Evolutionary conservation across 2,888 invertebrate genomes (phyloP).

Genomic region (Seira musarum): DNA sequence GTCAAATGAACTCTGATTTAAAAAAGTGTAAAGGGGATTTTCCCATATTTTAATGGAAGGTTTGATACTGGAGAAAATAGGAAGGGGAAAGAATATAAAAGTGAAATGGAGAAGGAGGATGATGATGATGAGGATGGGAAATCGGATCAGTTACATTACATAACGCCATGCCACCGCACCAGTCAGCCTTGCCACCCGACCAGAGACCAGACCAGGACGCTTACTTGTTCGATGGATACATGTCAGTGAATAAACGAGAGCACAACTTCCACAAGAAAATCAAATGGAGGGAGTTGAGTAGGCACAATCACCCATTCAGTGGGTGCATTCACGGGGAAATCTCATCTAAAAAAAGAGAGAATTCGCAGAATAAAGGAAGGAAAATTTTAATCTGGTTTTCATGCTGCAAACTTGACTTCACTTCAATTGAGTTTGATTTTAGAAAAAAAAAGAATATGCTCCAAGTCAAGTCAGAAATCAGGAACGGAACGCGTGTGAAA

Average conservation of each 20-base stretch:
- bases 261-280: background rate
- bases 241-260: slow-evolving; percentile 39
- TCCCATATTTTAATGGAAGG: too few species aligned
- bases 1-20: slow-evolving; percentile 62
- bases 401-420: too few species aligned
- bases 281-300: background rate
- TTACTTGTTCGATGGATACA: slow-evolving; percentile 42
- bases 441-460: too few species aligned
- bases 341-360: slow-evolving; percentile 30
- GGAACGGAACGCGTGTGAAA: too few species aligned
- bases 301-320: background rate
- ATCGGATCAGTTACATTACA: slow-evolving; percentile 32
- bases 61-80: slow-evolving; percentile 5
- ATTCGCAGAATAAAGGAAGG: too few species aligned
- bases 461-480: too few species aligned
- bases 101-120: slow-evolving; percentile 6
- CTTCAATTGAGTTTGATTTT: too few species aligned
- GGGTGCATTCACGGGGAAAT: slow-evolving; percentile 53
- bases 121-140: background rate
- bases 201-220: slow-evolving; percentile 4
- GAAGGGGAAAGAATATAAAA: slow-evolving; percentile 14
- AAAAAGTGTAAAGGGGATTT: slow-evolving; percentile 21
- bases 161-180: slow-evolving; percentile 13
- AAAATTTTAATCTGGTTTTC: too few species aligned
- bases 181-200: background rate